Percentiles rank a stretch among this genome's conserved stretches.
These are phyloP conservation scores for Nudaria mundana DNA, from an alignment of 2,888 invertebrate genomes.

Conservation along the genomic window DNA sequence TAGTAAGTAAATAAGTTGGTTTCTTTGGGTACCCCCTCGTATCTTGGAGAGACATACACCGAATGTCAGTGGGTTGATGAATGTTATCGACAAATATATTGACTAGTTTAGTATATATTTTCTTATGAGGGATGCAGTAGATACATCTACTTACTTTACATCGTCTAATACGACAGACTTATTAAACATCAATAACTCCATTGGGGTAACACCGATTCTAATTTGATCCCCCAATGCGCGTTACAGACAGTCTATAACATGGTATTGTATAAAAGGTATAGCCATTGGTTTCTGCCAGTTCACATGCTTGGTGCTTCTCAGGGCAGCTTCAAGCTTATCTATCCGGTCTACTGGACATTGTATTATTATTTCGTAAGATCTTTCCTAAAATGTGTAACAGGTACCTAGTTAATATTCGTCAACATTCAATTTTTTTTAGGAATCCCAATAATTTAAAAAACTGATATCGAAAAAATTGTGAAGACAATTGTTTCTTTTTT, in stretches of 20 bases:
- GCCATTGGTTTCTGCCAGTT: conserved; percentile 35
- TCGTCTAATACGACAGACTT: background rate
- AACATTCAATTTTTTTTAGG: too few species aligned
- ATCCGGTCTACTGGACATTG: conserved; percentile 41
- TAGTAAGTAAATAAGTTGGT: too few species aligned
- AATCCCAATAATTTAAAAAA: too few species aligned
- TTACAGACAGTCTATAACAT: conserved; percentile 19
- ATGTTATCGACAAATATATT: too few species aligned
- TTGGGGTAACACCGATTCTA: background rate
- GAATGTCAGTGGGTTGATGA: too few species aligned
- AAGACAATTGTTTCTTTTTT: too few species aligned
- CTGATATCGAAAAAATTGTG: too few species aligned
- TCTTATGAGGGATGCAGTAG: too few species aligned
- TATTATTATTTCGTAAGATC: conserved; percentile 40
- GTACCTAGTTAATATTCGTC: too few species aligned
- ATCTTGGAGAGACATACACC: too few species aligned
- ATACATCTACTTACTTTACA: conserved; percentile 3
- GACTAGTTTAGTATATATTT: too few species aligned
- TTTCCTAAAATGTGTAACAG: conserved; percentile 38
- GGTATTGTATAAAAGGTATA: conserved; percentile 32
- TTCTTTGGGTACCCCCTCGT: too few species aligned
- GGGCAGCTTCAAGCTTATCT: conserved; percentile 36
- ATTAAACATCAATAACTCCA: background rate
- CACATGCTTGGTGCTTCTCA: conserved; percentile 39
- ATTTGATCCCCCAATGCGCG: background rate